Conservation (phyloP, 2,113 vertebrate genomes). For the Colaptes auratus region DNA sequence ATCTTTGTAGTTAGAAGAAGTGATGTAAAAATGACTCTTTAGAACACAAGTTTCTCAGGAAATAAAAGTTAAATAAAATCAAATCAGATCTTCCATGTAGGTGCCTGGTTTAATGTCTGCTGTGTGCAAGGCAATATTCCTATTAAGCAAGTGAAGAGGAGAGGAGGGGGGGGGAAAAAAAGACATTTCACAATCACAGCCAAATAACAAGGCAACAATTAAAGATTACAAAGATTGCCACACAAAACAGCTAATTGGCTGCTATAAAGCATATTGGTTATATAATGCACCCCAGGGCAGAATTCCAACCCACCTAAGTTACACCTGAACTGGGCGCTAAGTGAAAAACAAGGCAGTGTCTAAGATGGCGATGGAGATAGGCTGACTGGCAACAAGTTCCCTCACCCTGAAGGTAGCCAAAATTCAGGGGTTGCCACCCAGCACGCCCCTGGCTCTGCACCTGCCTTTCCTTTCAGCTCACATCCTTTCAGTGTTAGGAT, state of each 20-base stretch:
- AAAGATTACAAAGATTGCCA: background rate
- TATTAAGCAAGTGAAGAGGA: background rate
- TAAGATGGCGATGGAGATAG: background rate
- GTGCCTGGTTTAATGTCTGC: background rate
- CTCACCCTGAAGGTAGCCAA: background rate
- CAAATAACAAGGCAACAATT: background rate
- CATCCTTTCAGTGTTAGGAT: background rate
- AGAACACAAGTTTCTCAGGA: background rate
- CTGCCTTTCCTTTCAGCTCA: background rate
- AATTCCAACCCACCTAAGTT: background rate
- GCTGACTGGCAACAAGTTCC: background rate
- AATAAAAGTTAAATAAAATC: background rate
- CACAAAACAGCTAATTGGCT: background rate
- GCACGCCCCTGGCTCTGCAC: background rate
- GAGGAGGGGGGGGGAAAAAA: background rate
- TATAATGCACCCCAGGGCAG: background rate
- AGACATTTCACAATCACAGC: background rate
- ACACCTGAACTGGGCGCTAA: background rate
- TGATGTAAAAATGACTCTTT: background rate
- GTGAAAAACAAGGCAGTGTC: background rate
- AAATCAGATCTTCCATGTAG: background rate
- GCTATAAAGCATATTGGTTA: background rate
- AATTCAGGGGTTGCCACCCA: background rate
- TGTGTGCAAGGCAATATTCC: background rate
- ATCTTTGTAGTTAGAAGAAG: background rate